A percentile compares a stretch with the other conserved stretches of the same genome.
These are phyloP conservation scores for Xiphophorus birchmanni DNA, from an alignment of 2,797 vertebrate genomes.

Conservation along the genomic window DNA sequence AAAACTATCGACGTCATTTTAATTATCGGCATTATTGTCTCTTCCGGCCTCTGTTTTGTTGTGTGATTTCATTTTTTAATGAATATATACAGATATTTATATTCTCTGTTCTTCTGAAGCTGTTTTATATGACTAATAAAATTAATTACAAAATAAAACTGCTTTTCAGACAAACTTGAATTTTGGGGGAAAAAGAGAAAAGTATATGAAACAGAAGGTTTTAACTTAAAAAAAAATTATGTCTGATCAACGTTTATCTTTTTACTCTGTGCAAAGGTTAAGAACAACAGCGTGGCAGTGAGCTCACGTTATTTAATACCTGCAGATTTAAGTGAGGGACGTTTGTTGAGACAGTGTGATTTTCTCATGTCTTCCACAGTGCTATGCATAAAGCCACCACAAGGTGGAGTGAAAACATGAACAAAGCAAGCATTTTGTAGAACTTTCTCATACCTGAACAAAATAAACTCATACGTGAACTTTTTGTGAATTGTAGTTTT, in stretches of 20 bases:
- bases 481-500: too few species aligned
- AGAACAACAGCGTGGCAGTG: background rate
- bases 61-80: slow-evolving; percentile 20
- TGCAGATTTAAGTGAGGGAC: background rate
- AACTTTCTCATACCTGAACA: too few species aligned
- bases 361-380: background rate
- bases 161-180: slow-evolving; percentile 70
- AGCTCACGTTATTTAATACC: background rate
- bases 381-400: background rate
- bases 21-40: too few species aligned
- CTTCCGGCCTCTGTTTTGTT: background rate
- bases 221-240: background rate
- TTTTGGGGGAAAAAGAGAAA: background rate
- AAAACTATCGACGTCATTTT: too few species aligned
- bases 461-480: too few species aligned
- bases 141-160: background rate
- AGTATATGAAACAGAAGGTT: background rate
- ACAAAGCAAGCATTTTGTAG: background rate
- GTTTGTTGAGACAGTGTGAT: background rate
- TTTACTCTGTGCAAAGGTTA: background rate
- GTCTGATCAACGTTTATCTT: background rate
- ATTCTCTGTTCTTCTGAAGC: background rate
- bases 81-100: slow-evolving; percentile 17
- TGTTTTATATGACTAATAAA: background rate
- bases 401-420: background rate